Evolutionary conservation across 92 coral and sea anemone genomes (phyloP).

Genomic region (Actinernus sp.): DNA sequence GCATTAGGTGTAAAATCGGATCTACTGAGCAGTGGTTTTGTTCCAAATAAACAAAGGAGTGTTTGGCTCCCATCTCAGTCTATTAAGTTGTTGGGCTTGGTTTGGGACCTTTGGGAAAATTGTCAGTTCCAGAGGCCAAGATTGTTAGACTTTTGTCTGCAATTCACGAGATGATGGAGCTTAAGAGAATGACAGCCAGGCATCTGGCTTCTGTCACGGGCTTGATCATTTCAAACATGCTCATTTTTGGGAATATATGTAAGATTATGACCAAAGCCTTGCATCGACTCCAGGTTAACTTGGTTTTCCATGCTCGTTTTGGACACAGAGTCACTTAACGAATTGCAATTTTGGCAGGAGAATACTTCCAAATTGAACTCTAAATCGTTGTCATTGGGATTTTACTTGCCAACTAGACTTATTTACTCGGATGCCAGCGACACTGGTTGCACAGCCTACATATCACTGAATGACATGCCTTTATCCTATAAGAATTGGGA

Average conservation of each 20-base stretch:
- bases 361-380: constrained; percentile 17
- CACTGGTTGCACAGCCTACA: constrained; percentile 60
- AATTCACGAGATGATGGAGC: constrained; percentile 15
- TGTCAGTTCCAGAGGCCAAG: not conserved
- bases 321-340: constrained; percentile 2
- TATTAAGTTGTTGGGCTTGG: constrained; percentile 26
- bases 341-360: constrained; percentile 56
- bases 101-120: constrained; percentile 26
- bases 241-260: constrained; percentile 44
- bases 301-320: constrained; percentile 41
- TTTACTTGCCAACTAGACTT: constrained; percentile 16
- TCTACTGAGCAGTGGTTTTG: constrained; percentile 4
- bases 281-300: constrained; percentile 21
- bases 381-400: constrained; percentile 8
- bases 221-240: constrained; percentile 31
- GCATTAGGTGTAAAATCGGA: constrained; percentile 19
- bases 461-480: constrained; percentile 37
- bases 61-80: constrained; percentile 50
- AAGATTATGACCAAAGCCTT: constrained; percentile 55
- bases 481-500: constrained; percentile 61
- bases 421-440: constrained; percentile 65
- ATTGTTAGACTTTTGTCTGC: constrained; percentile 12
- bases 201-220: constrained; percentile 57
- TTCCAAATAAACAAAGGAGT: constrained; percentile 30
- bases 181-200: constrained; percentile 23